phyloP scores from a whole-genome alignment of 1,140 invertebrate species.

The Hyles vespertilio region DNA sequence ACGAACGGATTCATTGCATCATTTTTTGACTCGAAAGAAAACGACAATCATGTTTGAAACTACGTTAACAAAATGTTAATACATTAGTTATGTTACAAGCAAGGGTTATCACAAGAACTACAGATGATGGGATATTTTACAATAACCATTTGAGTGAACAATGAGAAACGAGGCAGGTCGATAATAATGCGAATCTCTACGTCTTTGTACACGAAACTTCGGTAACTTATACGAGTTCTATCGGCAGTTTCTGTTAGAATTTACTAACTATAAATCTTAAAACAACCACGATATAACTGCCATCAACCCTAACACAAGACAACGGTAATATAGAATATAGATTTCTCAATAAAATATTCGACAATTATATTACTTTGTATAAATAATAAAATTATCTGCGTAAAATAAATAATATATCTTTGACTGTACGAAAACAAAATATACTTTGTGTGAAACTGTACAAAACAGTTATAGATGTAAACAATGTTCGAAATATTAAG shows the following conservation, averaged over 20 bases:
- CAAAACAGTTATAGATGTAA: slow-evolving; percentile 52
- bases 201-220: slow-evolving; percentile 61
- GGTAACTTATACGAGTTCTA: slow-evolving; percentile 60
- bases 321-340: slow-evolving; percentile 42
- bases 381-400: slow-evolving; percentile 62
- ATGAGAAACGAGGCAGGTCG: slow-evolving; percentile 27
- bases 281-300: slow-evolving; percentile 44
- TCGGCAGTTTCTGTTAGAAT: slow-evolving; percentile 51
- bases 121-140: slow-evolving; percentile 30
- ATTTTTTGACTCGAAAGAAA: too few species aligned
- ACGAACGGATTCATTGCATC: slow-evolving; percentile 6
- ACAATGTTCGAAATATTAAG: slow-evolving; percentile 44
- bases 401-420: slow-evolving; percentile 69
- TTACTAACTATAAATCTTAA: slow-evolving; percentile 44
- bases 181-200: slow-evolving; percentile 28
- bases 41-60: slow-evolving; percentile 22
- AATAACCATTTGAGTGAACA: slow-evolving; percentile 23
- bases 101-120: slow-evolving; percentile 67
- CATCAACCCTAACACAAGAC: slow-evolving; percentile 40
- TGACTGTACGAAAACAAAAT: slow-evolving; percentile 66
- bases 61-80: slow-evolving; percentile 59
- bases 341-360: slow-evolving; percentile 50
- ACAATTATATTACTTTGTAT: slow-evolving; percentile 45
- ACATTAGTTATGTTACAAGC: slow-evolving; percentile 76
- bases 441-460: slow-evolving; percentile 61